A percentile compares a stretch with the other conserved stretches of the same genome.
These are phyloP conservation scores for Caenorhabditis wallacei DNA, from an alignment of 2,888 invertebrate species.

Conservation along the genomic window DNA sequence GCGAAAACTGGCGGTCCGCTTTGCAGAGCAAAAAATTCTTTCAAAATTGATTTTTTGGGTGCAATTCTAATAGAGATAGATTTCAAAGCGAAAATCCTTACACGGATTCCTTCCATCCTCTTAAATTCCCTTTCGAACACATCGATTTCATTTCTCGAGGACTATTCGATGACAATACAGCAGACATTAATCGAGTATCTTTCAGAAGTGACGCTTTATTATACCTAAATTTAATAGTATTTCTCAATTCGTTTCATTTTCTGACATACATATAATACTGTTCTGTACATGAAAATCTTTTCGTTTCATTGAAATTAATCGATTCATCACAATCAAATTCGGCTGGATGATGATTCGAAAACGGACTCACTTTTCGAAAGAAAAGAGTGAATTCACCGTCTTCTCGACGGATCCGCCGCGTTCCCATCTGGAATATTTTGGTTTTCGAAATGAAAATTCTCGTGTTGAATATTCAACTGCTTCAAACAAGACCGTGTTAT, in stretches of 20 bases:
- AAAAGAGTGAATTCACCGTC: slow-evolving; percentile 60
- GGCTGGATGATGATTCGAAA: slow-evolving; percentile 62
- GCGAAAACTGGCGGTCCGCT: too few relatives aligned
- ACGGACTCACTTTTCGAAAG: slow-evolving; percentile 62
- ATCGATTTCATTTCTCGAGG: slow-evolving; percentile 63
- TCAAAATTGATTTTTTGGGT: too few relatives aligned
- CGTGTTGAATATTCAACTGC: slow-evolving; percentile 30
- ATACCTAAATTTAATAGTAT: slow-evolving; percentile 38
- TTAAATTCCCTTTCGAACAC: slow-evolving; percentile 23
- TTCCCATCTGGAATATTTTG: slow-evolving; percentile 45
- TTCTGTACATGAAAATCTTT: slow-evolving; percentile 51
- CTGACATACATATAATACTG: slow-evolving; percentile 63
- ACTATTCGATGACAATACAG: slow-evolving; percentile 26
- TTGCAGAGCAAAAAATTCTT: too few relatives aligned
- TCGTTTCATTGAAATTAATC: slow-evolving; percentile 3
- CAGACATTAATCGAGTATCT: slow-evolving; percentile 19
- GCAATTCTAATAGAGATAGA: too few relatives aligned
- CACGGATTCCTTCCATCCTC: slow-evolving; percentile 42
- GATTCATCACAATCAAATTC: slow-evolving; percentile 43
- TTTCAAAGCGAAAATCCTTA: too few relatives aligned
- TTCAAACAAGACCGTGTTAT: slow-evolving; percentile 14
- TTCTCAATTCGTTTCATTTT: not conserved
- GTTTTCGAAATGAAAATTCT: not conserved
- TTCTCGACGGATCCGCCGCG: slow-evolving; percentile 31
- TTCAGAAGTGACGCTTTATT: slow-evolving; percentile 53